Percentiles rank a stretch among this genome's conserved stretches.
Conservation (phyloP, 2,113 vertebrate species). For the Eudyptes chrysolophus region DNA sequence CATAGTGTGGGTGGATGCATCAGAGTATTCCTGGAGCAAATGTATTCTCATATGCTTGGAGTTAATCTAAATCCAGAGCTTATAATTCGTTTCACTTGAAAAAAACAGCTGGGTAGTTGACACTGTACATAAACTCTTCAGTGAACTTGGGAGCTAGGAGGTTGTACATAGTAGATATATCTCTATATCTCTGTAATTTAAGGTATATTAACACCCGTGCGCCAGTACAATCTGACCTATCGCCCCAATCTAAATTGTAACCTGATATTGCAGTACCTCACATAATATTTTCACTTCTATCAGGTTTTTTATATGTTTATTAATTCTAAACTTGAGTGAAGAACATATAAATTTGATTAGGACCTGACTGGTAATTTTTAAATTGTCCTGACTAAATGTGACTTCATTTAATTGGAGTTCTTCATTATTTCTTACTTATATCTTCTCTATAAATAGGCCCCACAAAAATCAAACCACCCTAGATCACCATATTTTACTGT, state of each 20-base stretch:
- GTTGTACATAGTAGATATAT: background rate
- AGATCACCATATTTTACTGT: background rate
- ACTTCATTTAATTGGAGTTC: background rate
- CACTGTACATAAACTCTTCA: background rate
- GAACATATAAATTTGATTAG: background rate
- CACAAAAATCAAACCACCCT: background rate
- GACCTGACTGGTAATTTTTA: background rate
- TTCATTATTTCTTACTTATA: background rate
- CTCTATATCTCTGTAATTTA: background rate
- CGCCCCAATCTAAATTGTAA: background rate
- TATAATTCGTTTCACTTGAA: background rate
- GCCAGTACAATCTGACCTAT: background rate
- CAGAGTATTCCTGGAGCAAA: background rate
- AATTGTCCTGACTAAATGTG: background rate
- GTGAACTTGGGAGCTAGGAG: background rate
- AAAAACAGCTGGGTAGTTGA: background rate
- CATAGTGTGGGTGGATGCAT: background rate
- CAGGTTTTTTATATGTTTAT: background rate
- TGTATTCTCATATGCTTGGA: background rate
- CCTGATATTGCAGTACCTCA: background rate
- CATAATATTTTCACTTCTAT: background rate
- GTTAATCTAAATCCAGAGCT: background rate
- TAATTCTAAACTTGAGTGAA: background rate
- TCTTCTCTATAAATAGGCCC: background rate
- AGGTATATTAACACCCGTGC: background rate